Base-by-base conservation (phyloP, 64 coral and sea anemone genomes). In the Trachythela sp. region DNA sequence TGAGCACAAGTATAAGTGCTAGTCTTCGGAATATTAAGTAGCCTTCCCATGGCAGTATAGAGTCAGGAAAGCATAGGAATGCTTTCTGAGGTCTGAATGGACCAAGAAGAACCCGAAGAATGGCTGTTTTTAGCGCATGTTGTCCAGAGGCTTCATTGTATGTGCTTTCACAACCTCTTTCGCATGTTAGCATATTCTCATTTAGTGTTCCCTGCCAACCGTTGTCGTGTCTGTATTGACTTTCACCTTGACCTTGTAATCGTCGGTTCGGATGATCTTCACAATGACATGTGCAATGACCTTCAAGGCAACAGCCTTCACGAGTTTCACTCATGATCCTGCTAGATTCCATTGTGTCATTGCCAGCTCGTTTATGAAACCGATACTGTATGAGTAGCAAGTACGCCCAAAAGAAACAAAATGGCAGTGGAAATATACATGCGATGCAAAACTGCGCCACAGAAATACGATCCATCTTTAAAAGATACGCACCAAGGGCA, bases 351-450 rank as follows among this genome's bases (percentile, higher is more conserved):
- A 20, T 64, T 1, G 56, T 27, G 56, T 27, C 17, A 64, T 64
- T 64, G 20, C 56, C 26, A 64, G 6, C 26, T 64, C 17, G 20
- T 18, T 64, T 64, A 20, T 64, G 56, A 10, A 20, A 80, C 27
- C 37, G 37, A 37, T 36, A 37, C 30, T 37, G 27, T 37, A n/a
- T 30, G 33, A 80, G 33, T 39, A 80, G 9, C 34, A 80, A 80
- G 34, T 80, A 80, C 9, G 20, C 6, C 75, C 75, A 80, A 8
- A 80, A 80, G 20, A 8, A 80, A 39, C 75, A 80, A 80, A 37
- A 80, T 80, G 75, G 75, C 17, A 80, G 20, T 2, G 75, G 75
- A 22, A 80, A 80, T 37, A 80, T 80, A 22, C 75, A 80, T 80
- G 75, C 75, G 37, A 80, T 37, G 37, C 75, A 80, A 38, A 80